phyloP scores from a whole-genome alignment of 2,888 invertebrate species.

The Bhutanitis thaidina region DNA sequence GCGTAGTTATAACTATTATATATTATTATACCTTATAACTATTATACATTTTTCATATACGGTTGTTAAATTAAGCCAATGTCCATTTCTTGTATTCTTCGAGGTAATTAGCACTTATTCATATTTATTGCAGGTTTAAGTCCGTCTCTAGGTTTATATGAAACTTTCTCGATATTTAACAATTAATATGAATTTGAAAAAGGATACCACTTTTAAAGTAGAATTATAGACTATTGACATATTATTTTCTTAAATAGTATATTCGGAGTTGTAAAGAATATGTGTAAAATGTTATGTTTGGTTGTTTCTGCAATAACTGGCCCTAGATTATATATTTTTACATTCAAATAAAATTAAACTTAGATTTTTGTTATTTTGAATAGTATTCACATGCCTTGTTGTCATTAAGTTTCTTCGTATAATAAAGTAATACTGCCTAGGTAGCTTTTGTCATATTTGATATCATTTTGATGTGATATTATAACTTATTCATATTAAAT shows the following conservation, averaged over 20 bases:
- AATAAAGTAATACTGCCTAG: too few relatives aligned
- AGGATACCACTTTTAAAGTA: constrained; percentile 2
- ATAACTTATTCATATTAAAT: too few relatives aligned
- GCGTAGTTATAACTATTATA: too few relatives aligned
- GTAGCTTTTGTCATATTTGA: too few relatives aligned
- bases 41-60: too few relatives aligned
- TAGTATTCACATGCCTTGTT: too few relatives aligned
- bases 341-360: too few relatives aligned
- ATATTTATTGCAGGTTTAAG: constrained; percentile 42
- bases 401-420: too few relatives aligned
- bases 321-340: too few relatives aligned
- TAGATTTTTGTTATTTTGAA: too few relatives aligned
- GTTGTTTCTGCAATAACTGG: background rate
- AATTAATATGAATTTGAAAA: background rate
- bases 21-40: too few relatives aligned
- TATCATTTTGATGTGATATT: too few relatives aligned
- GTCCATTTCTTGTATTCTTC: background rate
- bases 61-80: background rate
- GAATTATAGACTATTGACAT: constrained; percentile 1
- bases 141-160: constrained; percentile 40
- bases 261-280: background rate
- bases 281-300: background rate
- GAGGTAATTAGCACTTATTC: constrained; percentile 24
- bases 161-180: constrained; percentile 14
- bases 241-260: constrained; percentile 1